phyloP scores from a whole-genome alignment of 2,797 vertebrate species.

The Lepilemur septentrionalis region DNA sequence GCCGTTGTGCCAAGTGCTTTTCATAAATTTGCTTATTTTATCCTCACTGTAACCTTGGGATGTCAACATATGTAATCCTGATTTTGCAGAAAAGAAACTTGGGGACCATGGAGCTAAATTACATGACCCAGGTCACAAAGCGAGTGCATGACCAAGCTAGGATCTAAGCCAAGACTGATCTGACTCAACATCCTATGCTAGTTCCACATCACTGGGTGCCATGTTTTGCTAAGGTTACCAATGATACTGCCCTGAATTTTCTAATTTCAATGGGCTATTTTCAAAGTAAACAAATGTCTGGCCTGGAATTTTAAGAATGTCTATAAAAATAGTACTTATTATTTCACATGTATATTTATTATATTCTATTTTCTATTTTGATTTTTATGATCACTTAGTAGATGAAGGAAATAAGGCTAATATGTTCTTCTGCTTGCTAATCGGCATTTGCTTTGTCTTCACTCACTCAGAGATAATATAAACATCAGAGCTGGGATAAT shows the following conservation, averaged over 20 bases:
- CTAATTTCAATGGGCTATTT: background rate
- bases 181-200: background rate
- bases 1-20: background rate
- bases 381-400: background rate
- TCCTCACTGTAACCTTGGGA: background rate
- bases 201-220: background rate
- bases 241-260: background rate
- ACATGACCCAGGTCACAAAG: background rate
- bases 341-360: background rate
- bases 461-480: background rate
- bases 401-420: background rate
- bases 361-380: conserved; percentile 15
- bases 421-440: background rate
- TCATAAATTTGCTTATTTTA: conserved; percentile 14
- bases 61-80: background rate
- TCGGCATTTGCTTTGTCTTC: background rate
- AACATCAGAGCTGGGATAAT: background rate
- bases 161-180: background rate
- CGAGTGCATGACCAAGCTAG: background rate
- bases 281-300: background rate
- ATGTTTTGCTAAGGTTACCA: background rate
- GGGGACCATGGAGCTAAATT: background rate
- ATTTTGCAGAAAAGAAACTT: background rate
- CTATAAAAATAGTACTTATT: background rate
- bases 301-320: background rate